Conservation (phyloP, 1,140 invertebrate species). For the Platyscapa corneri region DNA sequence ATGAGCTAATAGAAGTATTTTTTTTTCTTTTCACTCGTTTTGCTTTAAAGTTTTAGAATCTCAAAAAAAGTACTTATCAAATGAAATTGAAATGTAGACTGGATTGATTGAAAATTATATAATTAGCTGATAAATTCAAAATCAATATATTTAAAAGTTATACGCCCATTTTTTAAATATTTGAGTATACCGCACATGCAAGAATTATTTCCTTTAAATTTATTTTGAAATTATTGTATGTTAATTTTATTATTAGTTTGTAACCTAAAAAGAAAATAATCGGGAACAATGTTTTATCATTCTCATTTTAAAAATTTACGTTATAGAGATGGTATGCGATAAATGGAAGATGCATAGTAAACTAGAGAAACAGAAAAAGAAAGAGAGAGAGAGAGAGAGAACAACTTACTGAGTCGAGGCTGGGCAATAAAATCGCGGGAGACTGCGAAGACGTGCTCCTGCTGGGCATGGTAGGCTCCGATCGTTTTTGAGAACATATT, state of each 20-base stretch:
- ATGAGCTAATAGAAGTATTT: neutral
- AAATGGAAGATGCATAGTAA: neutral
- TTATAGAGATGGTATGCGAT: neutral
- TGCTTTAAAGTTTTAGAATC: neutral
- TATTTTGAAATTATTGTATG: too few species aligned
- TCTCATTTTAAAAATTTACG: neutral
- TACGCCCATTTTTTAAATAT: slow-evolving; percentile 20
- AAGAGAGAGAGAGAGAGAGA: slow-evolving; percentile 13
- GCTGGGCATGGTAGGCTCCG: slow-evolving; percentile 76
- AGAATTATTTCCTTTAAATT: too few species aligned
- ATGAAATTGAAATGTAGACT: neutral
- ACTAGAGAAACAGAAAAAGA: neutral
- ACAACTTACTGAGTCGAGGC: slow-evolving; percentile 96
- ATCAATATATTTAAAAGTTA: slow-evolving; percentile 58
- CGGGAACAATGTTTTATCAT: neutral
- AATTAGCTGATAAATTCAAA: slow-evolving; percentile 69
- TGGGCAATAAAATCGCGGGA: slow-evolving; percentile 98
- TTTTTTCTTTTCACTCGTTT: neutral
- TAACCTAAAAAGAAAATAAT: too few species aligned
- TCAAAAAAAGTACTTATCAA: neutral
- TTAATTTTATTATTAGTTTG: too few species aligned
- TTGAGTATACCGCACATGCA: neutral
- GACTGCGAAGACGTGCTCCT: slow-evolving; percentile 92
- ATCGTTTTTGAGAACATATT: slow-evolving; percentile 64
- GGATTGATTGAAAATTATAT: neutral